Conservation (phyloP, 2,888 invertebrate species). For the Boloria selene region DNA sequence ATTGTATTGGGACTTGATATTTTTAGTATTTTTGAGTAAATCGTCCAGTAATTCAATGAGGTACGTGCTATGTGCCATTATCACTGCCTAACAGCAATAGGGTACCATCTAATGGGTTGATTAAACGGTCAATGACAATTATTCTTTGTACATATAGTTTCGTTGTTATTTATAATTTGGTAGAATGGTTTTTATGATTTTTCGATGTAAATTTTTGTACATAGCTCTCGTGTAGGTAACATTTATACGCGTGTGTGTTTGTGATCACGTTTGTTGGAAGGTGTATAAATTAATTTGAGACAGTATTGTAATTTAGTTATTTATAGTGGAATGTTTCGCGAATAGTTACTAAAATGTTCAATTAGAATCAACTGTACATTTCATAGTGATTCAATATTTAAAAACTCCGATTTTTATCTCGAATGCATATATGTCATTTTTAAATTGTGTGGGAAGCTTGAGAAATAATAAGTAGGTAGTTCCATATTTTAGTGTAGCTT, state of each 20-base stretch:
- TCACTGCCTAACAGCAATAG: conserved; percentile 59
- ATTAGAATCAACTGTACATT: background rate
- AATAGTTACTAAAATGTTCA: conserved; percentile 6
- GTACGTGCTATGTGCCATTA: background rate
- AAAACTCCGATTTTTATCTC: conserved; percentile 20
- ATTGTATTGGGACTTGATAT: no score
- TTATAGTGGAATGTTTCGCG: conserved; percentile 50
- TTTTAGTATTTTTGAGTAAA: no score
- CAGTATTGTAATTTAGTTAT: conserved; percentile 72
- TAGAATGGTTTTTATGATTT: conserved; percentile 46
- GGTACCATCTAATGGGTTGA: conserved; percentile 39
- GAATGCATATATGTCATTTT: conserved; percentile 33
- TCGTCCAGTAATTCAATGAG: conserved; percentile 4
- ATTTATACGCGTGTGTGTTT: conserved; percentile 59
- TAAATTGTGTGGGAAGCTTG: conserved; percentile 35
- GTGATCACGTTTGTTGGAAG: conserved; percentile 56
- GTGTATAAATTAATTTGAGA: conserved; percentile 52
- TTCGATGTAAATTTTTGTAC: conserved; percentile 65
- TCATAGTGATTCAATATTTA: conserved; percentile 11
- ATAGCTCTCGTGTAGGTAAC: conserved; percentile 53
- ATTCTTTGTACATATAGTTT: conserved; percentile 72
- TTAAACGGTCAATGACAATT: conserved; percentile 60
- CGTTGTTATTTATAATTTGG: conserved; percentile 59
- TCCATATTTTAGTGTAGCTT: conserved; percentile 24
- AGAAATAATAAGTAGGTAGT: background rate